phyloP scores from a whole-genome alignment of 2,113 vertebrate species.

The Myotis lucifugus region DNA sequence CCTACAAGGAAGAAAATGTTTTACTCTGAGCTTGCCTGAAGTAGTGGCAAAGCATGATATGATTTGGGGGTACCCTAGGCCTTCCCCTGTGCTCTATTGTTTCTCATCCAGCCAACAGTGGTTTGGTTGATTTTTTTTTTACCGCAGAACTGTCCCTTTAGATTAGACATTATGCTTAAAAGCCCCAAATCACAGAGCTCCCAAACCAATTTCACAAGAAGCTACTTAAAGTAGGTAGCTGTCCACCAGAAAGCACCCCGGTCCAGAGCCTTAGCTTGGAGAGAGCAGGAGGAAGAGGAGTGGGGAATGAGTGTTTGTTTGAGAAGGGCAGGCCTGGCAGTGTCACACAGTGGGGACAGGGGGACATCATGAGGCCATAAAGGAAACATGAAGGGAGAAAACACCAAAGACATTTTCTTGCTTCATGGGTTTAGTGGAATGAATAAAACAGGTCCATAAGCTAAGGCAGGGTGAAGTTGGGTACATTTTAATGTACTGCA shows the following conservation, averaged over 20 bases:
- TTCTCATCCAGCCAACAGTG: background rate
- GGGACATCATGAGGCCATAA: background rate
- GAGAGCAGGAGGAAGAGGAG: background rate
- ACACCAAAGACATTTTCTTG: background rate
- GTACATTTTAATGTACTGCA: background rate
- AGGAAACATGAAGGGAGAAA: background rate
- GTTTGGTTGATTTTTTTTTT: background rate
- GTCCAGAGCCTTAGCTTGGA: background rate
- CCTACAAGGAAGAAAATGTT: background rate
- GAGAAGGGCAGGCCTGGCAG: background rate
- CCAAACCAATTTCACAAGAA: background rate
- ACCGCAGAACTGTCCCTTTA: background rate
- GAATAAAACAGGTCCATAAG: background rate
- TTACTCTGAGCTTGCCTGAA: background rate
- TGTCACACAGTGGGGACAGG: fast-evolving
- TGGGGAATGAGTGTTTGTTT: background rate
- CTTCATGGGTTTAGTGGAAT: background rate
- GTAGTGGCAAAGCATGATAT: background rate
- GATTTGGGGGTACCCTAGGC: background rate
- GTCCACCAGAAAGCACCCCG: background rate
- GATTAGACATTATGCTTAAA: background rate
- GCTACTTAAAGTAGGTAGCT: background rate
- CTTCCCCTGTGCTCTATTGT: background rate
- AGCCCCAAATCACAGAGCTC: background rate
- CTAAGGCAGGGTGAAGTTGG: background rate